Evolutionary conservation across 92 coral and sea anemone species (phyloP), one percentile per base, ranked within the genome.

Genomic region (Zoanthus solanderi): DNA sequence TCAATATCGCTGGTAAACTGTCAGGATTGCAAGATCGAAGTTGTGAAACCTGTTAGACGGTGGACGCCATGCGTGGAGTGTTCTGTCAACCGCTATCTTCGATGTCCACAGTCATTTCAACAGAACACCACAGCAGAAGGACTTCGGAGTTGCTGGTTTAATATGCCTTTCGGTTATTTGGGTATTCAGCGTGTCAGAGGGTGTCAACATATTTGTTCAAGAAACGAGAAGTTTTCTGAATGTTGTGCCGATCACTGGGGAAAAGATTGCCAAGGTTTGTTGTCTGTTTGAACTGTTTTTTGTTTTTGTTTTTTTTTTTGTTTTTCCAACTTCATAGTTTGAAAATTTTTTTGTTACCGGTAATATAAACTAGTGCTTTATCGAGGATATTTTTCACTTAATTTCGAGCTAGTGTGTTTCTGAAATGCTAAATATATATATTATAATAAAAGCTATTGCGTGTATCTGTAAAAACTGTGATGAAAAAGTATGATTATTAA

Each of bases 181-280:
- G 95, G 95, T 14, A 15, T 1, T 0, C 88, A 87, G 17, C 77
- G 73, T 16, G 91, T 93, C 1, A 90, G 88, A 53, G 95, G 95
- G 1, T 96, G 98, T 76, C 87, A 85, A 74, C 98, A 95, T 67
- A 68, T 88, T n/a, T 95, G 98, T 58, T 47, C 76, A 4, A 84
- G 88, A 71, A 77, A 74, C 5, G 87, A 79, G 9, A 68, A 54
- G 10, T 48, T 29, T 47, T 73, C 89, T 32, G 87, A 87, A 30
- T 96, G 98, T 54, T 96, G 98, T 46, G 58, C 4, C 32, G 94
- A 91, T 13, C 92, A 78, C 69, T 96, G 98, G 98, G 98, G 98
- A 84, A 71, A 44, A 11, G 94, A 91, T 58, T 96, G 98, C 65
- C 88, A 87, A 90, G 98, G 98, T 96, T 91, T 87, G 12, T 50